phyloP scores from a whole-genome alignment of 2,888 invertebrate species.

The Adelognathus sp. region DNA sequence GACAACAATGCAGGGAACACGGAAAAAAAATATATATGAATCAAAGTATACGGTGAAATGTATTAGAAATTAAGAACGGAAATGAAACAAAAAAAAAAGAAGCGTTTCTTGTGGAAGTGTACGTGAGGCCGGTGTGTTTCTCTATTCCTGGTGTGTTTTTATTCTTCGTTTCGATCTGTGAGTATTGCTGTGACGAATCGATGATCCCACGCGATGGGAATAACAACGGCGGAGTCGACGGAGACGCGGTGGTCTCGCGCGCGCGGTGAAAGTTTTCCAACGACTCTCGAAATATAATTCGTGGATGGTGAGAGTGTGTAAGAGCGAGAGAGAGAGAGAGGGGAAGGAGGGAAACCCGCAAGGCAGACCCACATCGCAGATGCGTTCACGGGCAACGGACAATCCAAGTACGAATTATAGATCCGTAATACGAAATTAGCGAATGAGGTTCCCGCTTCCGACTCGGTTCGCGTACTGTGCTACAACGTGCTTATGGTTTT shows the following conservation, averaged over 20 bases:
- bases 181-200: constrained; percentile 34
- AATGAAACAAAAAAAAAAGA: neutral
- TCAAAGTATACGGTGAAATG: neutral
- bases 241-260: neutral
- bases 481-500: neutral
- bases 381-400: constrained; percentile 70
- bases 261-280: constrained; percentile 30
- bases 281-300: constrained; percentile 22
- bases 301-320: neutral
- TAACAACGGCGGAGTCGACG: neutral
- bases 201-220: constrained; percentile 37
- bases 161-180: constrained; percentile 4
- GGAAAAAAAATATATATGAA: neutral
- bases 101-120: neutral
- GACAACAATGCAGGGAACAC: neutral
- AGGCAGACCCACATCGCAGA: constrained; percentile 69
- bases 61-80: neutral
- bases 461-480: constrained; percentile 1
- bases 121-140: constrained; percentile 16
- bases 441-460: constrained; percentile 63
- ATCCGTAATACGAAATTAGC: constrained; percentile 74
- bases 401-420: constrained; percentile 76
- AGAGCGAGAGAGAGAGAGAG: constrained; percentile 23
- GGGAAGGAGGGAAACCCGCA: constrained; percentile 35
- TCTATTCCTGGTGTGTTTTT: constrained; percentile 1